A percentile compares a stretch with the other conserved stretches of the same genome.
These are phyloP conservation scores for Tiphia femorata DNA, from an alignment of 2,888 invertebrate species.

Conservation along the genomic window DNA sequence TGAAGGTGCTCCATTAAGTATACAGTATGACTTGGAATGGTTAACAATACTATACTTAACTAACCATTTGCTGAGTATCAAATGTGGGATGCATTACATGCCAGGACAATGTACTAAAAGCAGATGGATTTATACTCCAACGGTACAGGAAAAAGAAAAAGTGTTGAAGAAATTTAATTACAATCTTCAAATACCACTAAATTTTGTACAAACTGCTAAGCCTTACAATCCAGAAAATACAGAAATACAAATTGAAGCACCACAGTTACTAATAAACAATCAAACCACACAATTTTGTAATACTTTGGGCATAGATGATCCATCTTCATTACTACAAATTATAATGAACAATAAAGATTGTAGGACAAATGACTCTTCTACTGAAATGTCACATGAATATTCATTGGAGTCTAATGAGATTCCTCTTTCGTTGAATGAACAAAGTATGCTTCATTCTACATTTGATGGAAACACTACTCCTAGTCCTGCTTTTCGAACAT, in stretches of 20 bases:
- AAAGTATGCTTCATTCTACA: no score
- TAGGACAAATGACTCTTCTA: constrained; percentile 11
- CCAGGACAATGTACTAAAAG: constrained; percentile 82
- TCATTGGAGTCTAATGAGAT: constrained; percentile 10
- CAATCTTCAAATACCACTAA: constrained; percentile 79
- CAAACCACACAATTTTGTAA: constrained; percentile 80
- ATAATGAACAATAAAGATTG: constrained; percentile 34
- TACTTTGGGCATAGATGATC: constrained; percentile 83
- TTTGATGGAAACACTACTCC: no score
- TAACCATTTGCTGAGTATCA: constrained; percentile 87
- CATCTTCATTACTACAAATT: constrained; percentile 74
- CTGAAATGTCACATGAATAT: constrained; percentile 27
- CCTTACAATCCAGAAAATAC: constrained; percentile 71
- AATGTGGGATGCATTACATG: constrained; percentile 80
- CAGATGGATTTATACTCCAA: constrained; percentile 81
- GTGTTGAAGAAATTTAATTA: constrained; percentile 76
- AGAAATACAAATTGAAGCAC: constrained; percentile 48
- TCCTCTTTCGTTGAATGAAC: constrained; percentile 10
- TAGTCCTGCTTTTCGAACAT: no score
- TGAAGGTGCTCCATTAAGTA: constrained; percentile 72
- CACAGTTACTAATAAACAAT: constrained; percentile 72
- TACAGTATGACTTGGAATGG: constrained; percentile 92
- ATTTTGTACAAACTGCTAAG: constrained; percentile 84
- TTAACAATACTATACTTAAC: constrained; percentile 88
- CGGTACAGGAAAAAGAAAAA: constrained; percentile 78